Evolutionary conservation across 2,113 vertebrate species (phyloP).

Genomic region (Hippocampus barbouri): DNA sequence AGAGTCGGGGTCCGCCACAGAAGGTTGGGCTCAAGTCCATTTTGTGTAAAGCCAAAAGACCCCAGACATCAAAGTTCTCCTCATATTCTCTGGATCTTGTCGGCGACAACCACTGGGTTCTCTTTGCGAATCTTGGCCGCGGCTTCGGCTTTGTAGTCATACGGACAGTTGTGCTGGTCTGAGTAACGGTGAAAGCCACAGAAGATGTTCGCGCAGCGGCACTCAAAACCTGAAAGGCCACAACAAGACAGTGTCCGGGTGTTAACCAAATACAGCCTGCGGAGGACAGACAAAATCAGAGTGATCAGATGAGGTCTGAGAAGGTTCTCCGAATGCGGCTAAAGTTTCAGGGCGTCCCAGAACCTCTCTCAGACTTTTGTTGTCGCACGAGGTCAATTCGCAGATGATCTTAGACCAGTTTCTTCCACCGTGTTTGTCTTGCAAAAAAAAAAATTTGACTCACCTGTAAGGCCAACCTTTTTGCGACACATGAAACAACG

Average conservation of each 20-base stretch:
- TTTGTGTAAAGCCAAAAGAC: slow-evolving; percentile 21
- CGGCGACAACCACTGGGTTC: slow-evolving; percentile 81
- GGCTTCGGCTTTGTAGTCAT: slow-evolving; percentile 84
- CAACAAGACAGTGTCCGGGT: neutral
- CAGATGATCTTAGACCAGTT: no score
- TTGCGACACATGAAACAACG: slow-evolving; percentile 84
- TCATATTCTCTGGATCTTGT: slow-evolving; percentile 92
- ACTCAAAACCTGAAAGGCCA: slow-evolving; percentile 76
- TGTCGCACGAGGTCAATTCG: no score
- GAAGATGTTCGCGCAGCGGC: slow-evolving; percentile 86
- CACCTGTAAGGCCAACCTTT: slow-evolving; percentile 85
- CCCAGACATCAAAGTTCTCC: slow-evolving; percentile 37
- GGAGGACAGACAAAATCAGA: neutral
- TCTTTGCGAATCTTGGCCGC: slow-evolving; percentile 86
- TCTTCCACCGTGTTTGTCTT: no score
- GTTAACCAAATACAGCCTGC: neutral
- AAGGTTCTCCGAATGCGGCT: no score
- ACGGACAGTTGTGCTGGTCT: slow-evolving; percentile 83
- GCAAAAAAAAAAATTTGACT: slow-evolving; percentile 14
- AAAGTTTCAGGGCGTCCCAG: no score
- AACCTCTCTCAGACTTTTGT: no score
- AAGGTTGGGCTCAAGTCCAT: slow-evolving; percentile 52
- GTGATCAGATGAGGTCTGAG: neutral
- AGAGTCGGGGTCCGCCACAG: slow-evolving; percentile 44
- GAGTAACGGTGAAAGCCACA: slow-evolving; percentile 86